Percentiles rank a stretch among this genome's conserved stretches.
These are phyloP conservation scores for Ochotona princeps DNA, from an alignment of 2,113 vertebrate genomes.

Conservation along the genomic window DNA sequence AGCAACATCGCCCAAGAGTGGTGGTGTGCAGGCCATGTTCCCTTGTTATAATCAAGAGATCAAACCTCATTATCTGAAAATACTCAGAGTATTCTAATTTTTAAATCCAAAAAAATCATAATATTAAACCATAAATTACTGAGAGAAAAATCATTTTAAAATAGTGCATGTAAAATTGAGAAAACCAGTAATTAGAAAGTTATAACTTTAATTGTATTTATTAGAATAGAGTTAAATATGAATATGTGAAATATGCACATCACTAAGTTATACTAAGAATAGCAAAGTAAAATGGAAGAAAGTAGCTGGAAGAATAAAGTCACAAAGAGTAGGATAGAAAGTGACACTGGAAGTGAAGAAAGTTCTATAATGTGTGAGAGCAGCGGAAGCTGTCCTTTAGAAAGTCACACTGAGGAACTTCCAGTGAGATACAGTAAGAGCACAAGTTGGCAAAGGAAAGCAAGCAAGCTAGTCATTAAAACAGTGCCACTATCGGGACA, in stretches of 20 bases:
- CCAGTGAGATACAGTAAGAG: not conserved
- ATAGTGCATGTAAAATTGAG: not conserved
- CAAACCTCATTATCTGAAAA: not conserved
- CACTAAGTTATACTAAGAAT: conserved; percentile 23
- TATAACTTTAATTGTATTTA: not conserved
- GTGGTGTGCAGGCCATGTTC: not conserved
- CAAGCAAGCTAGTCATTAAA: not conserved
- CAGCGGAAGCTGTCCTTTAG: not conserved
- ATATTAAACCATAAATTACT: not conserved
- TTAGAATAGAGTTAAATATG: conserved; percentile 35
- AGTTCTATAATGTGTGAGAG: not conserved
- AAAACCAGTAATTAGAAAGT: not conserved
- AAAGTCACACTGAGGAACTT: not conserved
- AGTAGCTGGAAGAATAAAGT: not conserved
- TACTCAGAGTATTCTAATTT: not conserved
- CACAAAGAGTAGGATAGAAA: not conserved
- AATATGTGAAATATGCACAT: conserved; percentile 25
- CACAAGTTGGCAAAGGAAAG: not conserved
- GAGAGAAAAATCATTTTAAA: conserved; percentile 21
- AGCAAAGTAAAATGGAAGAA: conserved; percentile 2
- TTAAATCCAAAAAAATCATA: not conserved
- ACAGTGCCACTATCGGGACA: not conserved
- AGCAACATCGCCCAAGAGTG: not conserved
- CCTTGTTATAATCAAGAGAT: not conserved
- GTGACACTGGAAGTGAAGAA: not conserved